These are phyloP conservation scores for Urechis unicinctus DNA, from an alignment of 2,888 invertebrate species.

Conservation along the genomic window DNA sequence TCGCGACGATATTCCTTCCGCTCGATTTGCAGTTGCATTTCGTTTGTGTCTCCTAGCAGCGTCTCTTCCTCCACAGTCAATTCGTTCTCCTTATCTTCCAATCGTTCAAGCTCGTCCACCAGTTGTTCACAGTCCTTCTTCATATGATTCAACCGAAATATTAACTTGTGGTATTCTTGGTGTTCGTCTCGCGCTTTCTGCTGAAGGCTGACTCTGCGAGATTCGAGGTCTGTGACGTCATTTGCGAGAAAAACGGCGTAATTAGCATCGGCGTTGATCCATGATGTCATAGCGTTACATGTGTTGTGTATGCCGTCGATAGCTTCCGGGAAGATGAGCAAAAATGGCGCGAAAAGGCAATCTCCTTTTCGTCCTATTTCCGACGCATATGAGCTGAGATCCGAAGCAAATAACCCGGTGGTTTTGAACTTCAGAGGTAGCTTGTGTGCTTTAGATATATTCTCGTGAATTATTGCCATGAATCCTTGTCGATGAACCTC, in stretches of 20 bases:
- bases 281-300: slow-evolving; percentile 27
- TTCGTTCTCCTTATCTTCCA: slow-evolving; percentile 27
- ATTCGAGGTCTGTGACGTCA: slow-evolving; percentile 31
- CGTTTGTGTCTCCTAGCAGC: slow-evolving; percentile 24
- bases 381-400: slow-evolving; percentile 25
- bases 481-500: slow-evolving; percentile 29
- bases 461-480: slow-evolving; percentile 22
- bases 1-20: slow-evolving; percentile 30
- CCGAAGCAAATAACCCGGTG: slow-evolving; percentile 22
- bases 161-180: slow-evolving; percentile 29
- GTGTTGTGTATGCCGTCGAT: slow-evolving; percentile 33
- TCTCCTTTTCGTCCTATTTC: slow-evolving; percentile 29
- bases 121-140: slow-evolving; percentile 29
- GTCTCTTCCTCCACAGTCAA: slow-evolving; percentile 14
- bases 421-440: slow-evolving; percentile 26
- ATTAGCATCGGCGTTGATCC: slow-evolving; percentile 38
- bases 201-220: slow-evolving; percentile 26
- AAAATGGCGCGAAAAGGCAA: slow-evolving; percentile 30
- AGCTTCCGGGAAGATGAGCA: slow-evolving; percentile 37
- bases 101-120: slow-evolving; percentile 22
- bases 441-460: slow-evolving; percentile 23
- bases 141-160: slow-evolving; percentile 29
- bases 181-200: slow-evolving; percentile 26
- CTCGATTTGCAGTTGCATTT: slow-evolving; percentile 33
- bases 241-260: slow-evolving; percentile 32